phyloP scores from a whole-genome alignment of 92 coral and sea anemone genomes.

The Paramuricea clavata region DNA sequence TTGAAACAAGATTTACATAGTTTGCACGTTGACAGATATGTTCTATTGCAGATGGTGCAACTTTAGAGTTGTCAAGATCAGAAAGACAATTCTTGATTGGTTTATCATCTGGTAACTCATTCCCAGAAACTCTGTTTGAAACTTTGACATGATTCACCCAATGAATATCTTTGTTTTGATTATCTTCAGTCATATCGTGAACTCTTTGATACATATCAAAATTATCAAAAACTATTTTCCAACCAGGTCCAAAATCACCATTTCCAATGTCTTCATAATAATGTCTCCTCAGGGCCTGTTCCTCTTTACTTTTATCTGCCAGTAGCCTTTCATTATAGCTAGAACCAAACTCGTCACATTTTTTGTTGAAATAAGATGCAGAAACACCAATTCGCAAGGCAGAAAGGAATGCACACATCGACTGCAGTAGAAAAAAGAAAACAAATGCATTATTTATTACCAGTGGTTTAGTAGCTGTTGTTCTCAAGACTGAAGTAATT shows the following conservation, averaged over 20 bases:
- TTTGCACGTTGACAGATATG: slow-evolving; percentile 53
- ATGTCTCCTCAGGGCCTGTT: neutral
- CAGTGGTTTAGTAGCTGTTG: too few relatives aligned
- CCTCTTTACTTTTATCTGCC: neutral
- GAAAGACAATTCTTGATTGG: slow-evolving; percentile 27
- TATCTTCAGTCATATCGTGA: slow-evolving; percentile 53
- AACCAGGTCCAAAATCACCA: slow-evolving; percentile 51
- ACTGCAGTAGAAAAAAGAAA: too few relatives aligned
- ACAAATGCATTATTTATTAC: too few relatives aligned
- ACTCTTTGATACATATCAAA: slow-evolving; percentile 55
- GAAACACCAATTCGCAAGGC: too few relatives aligned
- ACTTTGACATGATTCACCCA: slow-evolving; percentile 45
- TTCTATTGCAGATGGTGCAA: slow-evolving; percentile 46
- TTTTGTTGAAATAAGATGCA: slow-evolving; percentile 16
- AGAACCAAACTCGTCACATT: neutral
- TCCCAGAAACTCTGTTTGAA: slow-evolving; percentile 52
- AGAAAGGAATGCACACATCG: too few relatives aligned
- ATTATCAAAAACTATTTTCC: slow-evolving; percentile 65
- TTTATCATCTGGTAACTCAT: slow-evolving; percentile 60
- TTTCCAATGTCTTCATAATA: neutral
- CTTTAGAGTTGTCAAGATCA: slow-evolving; percentile 47
- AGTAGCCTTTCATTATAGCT: neutral
- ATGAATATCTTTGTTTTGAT: too few relatives aligned
- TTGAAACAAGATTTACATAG: slow-evolving; percentile 34
- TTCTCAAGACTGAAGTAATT: too few relatives aligned